Conservation (phyloP, 2,888 invertebrate genomes). For the Leucoma salicis region DNA sequence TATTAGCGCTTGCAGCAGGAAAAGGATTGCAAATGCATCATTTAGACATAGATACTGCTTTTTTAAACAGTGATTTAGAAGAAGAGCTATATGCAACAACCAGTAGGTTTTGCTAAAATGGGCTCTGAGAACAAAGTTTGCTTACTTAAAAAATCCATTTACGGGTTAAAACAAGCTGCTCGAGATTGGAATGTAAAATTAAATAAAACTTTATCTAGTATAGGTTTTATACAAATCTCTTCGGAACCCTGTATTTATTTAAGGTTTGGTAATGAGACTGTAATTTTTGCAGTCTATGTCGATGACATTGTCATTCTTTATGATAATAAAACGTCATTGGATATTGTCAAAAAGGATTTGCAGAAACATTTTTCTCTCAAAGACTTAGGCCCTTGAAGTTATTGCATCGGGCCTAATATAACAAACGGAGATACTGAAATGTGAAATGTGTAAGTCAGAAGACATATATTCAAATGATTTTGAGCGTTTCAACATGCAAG, state of each 20-base stretch:
- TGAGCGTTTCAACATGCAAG: too few relatives aligned
- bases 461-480: too few relatives aligned
- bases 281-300: slow-evolving; percentile 15
- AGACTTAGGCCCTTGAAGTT: slow-evolving; percentile 11
- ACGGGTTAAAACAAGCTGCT: slow-evolving; percentile 34
- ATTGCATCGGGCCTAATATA: slow-evolving; percentile 9
- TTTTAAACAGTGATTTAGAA: neutral
- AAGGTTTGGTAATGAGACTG: slow-evolving; percentile 5
- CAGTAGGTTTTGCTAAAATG: neutral
- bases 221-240: slow-evolving; percentile 7
- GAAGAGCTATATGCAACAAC: neutral
- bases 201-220: neutral
- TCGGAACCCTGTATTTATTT: slow-evolving; percentile 15
- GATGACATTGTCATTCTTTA: neutral
- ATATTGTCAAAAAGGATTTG: neutral
- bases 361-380: slow-evolving; percentile 16
- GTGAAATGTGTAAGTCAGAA: slow-evolving; percentile 10
- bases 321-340: neutral
- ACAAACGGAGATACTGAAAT: slow-evolving; percentile 12
- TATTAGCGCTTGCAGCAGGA: neutral
- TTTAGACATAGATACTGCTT: neutral
- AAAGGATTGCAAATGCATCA: neutral
- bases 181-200: slow-evolving; percentile 26
- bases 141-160: slow-evolving; percentile 12
- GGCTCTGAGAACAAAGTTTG: neutral